Conservation (phyloP, 2,113 vertebrate species). For the Thamnophis sirtalis region DNA sequence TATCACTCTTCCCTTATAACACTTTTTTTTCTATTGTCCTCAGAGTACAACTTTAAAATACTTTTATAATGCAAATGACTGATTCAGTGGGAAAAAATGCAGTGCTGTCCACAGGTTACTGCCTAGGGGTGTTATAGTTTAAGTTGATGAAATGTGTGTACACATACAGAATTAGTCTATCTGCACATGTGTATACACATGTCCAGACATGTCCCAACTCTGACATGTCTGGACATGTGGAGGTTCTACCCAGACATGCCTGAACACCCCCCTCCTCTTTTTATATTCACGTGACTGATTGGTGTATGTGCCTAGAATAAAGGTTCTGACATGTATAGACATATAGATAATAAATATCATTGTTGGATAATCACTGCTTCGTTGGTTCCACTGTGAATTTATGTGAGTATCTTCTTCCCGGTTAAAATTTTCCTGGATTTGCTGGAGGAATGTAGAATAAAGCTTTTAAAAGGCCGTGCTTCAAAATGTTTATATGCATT, state of each 20-base stretch:
- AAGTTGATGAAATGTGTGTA: neutral
- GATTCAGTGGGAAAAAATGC: too few relatives aligned
- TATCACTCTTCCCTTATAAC: too few relatives aligned
- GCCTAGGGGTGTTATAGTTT: too few relatives aligned
- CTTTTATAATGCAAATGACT: too few relatives aligned
- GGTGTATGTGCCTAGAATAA: neutral
- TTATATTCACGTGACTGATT: neutral
- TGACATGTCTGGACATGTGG: neutral
- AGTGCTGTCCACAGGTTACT: too few relatives aligned
- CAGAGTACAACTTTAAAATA: too few relatives aligned
- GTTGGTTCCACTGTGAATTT: neutral
- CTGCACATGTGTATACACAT: neutral
- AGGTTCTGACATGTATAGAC: neutral
- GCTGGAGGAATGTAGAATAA: neutral
- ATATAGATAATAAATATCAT: neutral
- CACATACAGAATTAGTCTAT: neutral
- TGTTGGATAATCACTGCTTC: neutral
- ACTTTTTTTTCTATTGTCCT: too few relatives aligned
- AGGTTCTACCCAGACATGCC: neutral
- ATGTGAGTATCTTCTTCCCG: neutral
- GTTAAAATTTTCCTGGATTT: neutral
- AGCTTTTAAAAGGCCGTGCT: neutral
- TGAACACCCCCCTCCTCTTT: neutral
- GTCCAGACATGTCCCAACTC: neutral
- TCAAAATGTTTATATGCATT: neutral